These are phyloP conservation scores for Leucophenga varia DNA, from an alignment of 1,140 invertebrate species.

Conservation along the genomic window DNA sequence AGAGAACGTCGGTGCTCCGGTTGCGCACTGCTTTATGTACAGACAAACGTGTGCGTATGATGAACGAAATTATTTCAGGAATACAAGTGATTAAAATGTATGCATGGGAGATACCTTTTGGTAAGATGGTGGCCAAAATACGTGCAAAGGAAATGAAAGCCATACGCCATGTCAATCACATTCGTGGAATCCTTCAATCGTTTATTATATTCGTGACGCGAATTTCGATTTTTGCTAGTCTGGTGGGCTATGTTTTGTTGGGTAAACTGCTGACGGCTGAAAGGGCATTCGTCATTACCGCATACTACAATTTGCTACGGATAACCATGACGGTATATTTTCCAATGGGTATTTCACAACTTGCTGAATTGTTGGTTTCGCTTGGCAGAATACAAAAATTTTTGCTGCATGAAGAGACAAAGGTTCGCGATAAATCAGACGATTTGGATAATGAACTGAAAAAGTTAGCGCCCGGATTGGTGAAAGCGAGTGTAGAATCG, in stretches of 20 bases:
- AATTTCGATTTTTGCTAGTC: slow-evolving; percentile 75
- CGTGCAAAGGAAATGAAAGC: slow-evolving; percentile 61
- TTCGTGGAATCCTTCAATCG: slow-evolving; percentile 72
- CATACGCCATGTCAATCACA: slow-evolving; percentile 67
- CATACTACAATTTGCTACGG: slow-evolving; percentile 72
- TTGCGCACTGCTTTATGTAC: slow-evolving; percentile 71
- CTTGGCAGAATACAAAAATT: slow-evolving; percentile 70
- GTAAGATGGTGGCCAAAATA: slow-evolving; percentile 63
- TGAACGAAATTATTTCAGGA: slow-evolving; percentile 89
- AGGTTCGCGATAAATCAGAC: slow-evolving; percentile 44
- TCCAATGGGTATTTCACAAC: slow-evolving; percentile 65
- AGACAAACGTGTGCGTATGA: slow-evolving; percentile 80
- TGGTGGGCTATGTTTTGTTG: slow-evolving; percentile 73
- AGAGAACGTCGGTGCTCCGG: slow-evolving; percentile 67
- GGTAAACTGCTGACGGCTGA: slow-evolving; percentile 61
- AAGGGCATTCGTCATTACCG: slow-evolving; percentile 73
- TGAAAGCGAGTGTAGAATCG: slow-evolving; percentile 24
- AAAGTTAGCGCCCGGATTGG: slow-evolving; percentile 10
- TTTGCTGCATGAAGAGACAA: slow-evolving; percentile 68
- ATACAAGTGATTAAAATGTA: slow-evolving; percentile 94
- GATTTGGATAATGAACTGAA: slow-evolving; percentile 33
- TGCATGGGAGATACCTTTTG: slow-evolving; percentile 81
- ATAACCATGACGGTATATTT: slow-evolving; percentile 77
- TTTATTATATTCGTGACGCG: slow-evolving; percentile 75
- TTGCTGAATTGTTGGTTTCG: slow-evolving; percentile 70